Evolutionary conservation across 2,888 invertebrate species (phyloP).

Genomic region (Caenorhabditis doughertyi): DNA sequence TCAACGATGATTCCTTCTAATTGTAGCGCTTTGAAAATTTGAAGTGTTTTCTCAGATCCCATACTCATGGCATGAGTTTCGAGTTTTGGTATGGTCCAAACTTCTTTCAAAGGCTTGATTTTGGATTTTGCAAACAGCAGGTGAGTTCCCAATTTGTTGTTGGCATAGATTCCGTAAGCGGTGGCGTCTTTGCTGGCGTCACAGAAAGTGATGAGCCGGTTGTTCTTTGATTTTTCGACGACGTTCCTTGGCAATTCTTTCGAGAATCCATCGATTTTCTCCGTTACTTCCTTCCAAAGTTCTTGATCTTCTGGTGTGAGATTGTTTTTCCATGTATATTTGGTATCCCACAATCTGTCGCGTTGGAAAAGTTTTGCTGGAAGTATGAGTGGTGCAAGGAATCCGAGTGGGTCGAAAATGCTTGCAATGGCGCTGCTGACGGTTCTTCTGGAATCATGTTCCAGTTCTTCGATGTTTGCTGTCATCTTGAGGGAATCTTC

Average conservation of each 20-base stretch:
- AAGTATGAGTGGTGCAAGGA: too few relatives aligned
- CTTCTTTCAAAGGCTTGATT: slow-evolving; percentile 30
- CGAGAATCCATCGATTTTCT: too few relatives aligned
- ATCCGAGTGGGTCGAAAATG: too few relatives aligned
- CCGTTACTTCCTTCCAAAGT: too few relatives aligned
- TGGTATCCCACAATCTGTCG: too few relatives aligned
- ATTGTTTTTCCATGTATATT: too few relatives aligned
- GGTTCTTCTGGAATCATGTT: too few relatives aligned
- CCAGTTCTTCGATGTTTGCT: background rate
- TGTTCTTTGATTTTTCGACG: background rate
- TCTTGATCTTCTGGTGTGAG: too few relatives aligned
- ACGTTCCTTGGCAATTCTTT: background rate
- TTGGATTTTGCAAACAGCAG: background rate
- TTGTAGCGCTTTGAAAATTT: background rate
- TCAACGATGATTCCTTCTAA: background rate
- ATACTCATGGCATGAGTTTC: slow-evolving; percentile 48
- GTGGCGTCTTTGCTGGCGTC: slow-evolving; percentile 31
- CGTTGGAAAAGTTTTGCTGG: too few relatives aligned
- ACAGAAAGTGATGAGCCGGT: background rate
- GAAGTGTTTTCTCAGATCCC: background rate
- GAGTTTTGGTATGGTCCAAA: slow-evolving; percentile 51
- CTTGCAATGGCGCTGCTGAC: too few relatives aligned
- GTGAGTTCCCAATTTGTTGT: background rate
- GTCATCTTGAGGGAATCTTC: background rate
- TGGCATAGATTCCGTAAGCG: slow-evolving; percentile 4